Percentiles rank a stretch among this genome's conserved stretches.
Conservation (phyloP, 2,888 invertebrate genomes). For the Diarsia dahlii region DNA sequence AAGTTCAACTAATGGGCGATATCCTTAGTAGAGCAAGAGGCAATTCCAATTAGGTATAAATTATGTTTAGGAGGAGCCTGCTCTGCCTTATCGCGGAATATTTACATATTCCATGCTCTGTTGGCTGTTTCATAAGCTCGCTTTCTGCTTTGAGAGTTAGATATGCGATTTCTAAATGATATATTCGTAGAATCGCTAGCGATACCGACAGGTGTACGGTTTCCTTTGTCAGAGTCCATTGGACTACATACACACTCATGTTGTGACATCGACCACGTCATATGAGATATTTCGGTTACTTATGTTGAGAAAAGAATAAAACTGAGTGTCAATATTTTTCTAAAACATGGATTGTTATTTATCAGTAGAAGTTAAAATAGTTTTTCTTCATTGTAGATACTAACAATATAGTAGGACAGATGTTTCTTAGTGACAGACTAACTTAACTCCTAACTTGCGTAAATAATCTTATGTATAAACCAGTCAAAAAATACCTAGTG, state of each 20-base stretch:
- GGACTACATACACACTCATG: conserved; percentile 49
- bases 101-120: conserved; percentile 63
- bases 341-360: neutral
- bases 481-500: conserved; percentile 40
- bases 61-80: conserved; percentile 39
- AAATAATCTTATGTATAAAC: conserved; percentile 9
- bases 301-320: neutral
- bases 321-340: neutral
- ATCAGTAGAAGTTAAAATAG: neutral
- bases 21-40: conserved; percentile 64
- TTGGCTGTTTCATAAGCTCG: conserved; percentile 56
- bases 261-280: conserved; percentile 40
- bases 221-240: conserved; percentile 62
- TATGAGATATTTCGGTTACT: conserved; percentile 22
- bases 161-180: conserved; percentile 65
- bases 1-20: conserved; percentile 67
- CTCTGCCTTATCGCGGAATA: conserved; percentile 40
- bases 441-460: neutral
- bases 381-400: neutral
- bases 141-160: conserved; percentile 61
- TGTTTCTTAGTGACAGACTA: neutral
- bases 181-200: conserved; percentile 61
- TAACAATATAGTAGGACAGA: neutral
- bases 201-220: conserved; percentile 55
- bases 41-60: conserved; percentile 56